Evolutionary conservation across 2,797 vertebrate genomes (phyloP).

Genomic region (Mormyrus hasselquistii): DNA sequence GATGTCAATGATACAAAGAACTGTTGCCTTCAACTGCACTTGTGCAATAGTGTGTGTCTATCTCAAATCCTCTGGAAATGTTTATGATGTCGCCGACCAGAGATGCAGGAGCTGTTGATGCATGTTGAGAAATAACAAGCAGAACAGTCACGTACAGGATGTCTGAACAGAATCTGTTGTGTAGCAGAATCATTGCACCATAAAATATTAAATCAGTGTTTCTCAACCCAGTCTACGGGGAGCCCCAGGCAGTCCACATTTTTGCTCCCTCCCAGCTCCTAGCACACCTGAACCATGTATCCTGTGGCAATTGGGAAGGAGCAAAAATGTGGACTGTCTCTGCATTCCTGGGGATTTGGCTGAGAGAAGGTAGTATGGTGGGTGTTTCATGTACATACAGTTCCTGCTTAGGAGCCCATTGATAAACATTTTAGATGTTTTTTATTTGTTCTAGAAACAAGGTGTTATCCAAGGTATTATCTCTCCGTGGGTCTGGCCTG

Average conservation of each 20-base stretch:
- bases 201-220: background rate
- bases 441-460: constrained; percentile 4
- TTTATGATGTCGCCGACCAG: background rate
- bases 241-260: background rate
- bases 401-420: background rate
- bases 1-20: constrained; percentile 23
- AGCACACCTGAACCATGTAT: background rate
- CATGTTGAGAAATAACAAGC: background rate
- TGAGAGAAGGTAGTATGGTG: background rate
- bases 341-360: background rate
- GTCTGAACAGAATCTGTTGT: constrained; percentile 28
- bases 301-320: background rate
- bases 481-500: constrained; percentile 20
- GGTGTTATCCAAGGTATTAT: constrained; percentile 1
- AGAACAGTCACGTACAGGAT: background rate
- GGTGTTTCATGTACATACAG: background rate
- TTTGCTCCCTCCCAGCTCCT: background rate
- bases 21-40: constrained; percentile 32
- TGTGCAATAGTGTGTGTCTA: constrained; percentile 44
- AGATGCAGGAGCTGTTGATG: background rate
- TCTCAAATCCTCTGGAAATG: background rate
- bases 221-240: background rate
- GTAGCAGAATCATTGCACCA: background rate
- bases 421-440: background rate
- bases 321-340: background rate